Conservation (phyloP, 2,113 vertebrate species). For the Bos javanicus region DNA sequence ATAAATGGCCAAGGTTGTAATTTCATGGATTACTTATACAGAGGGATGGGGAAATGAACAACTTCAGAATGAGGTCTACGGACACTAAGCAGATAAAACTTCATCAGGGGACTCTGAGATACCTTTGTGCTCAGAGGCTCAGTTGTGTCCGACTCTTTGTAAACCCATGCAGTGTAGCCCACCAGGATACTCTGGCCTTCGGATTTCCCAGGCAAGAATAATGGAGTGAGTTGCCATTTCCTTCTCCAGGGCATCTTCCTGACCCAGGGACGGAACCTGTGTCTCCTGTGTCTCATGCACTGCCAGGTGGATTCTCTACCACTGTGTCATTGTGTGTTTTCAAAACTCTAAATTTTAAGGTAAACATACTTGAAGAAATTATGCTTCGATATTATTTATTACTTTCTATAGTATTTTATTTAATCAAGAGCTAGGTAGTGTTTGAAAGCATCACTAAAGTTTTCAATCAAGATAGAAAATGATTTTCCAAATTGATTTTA, state of each 20-base stretch:
- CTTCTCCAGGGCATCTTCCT: not conserved
- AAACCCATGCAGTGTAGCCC: not conserved
- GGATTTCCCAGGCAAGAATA: not conserved
- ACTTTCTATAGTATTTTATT: not conserved
- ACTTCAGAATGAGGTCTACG: not conserved
- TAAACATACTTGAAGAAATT: not conserved
- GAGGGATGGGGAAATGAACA: rapidly evolving
- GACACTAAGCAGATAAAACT: not conserved
- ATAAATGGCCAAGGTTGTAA: not conserved
- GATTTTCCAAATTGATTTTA: conserved; percentile 6
- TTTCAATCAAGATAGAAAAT: not conserved
- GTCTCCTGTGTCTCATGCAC: not conserved
- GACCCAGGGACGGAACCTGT: not conserved
- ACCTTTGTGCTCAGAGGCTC: not conserved
- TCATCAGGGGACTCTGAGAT: not conserved
- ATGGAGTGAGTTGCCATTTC: not conserved
- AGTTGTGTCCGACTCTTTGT: not conserved
- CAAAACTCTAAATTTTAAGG: not conserved
- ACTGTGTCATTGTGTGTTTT: not conserved
- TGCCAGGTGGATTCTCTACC: not conserved
- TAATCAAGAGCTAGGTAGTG: not conserved
- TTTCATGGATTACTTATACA: not conserved
- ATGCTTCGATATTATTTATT: not conserved
- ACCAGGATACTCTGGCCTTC: not conserved
- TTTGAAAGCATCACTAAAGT: not conserved